Base-by-base conservation (phyloP, 2,113 vertebrate species). In the Chelonoidis abingdonii region DNA sequence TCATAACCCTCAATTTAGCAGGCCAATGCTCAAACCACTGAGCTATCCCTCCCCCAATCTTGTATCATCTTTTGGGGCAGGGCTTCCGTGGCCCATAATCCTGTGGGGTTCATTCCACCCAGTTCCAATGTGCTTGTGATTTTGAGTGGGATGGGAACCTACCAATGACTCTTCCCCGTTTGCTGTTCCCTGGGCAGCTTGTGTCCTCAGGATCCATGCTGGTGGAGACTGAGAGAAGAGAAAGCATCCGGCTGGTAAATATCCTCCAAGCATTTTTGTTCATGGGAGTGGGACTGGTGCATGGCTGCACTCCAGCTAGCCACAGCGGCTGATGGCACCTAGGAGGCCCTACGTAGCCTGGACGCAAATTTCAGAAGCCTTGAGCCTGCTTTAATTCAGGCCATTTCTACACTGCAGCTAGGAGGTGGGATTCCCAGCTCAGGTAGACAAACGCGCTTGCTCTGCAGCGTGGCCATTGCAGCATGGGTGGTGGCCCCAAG, bases 211-310 rank as follows among this genome's bases (percentile, higher is more conserved):
- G 97, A 25, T 95, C 96, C 0, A 31, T 98, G 57, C 89, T 97
- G 79, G 93, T 98, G 86, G 97, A 97, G 91, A 95, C 91, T 1
- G 97, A 96, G 19, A 98, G 80, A 69, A 89, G 93, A 94, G 90
- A 97, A 0, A 95, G 53, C 87, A 29, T 78, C 2, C 4, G 8
- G 50, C 86, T 98, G 97, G 97, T 98, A 95, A 98, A 95, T 86
- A 90, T 76, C 29, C 57, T 21, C 16, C 57, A 44, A 19, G 11
- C 9, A 49, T 31, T 86, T 25, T 69, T 2, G 52, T 81, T 92
- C 21, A 13, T 16, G 47, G 38, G n/a, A n/a, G 27, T 80, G 75
- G 24, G 41, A 14, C 22, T 27, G 24, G 75, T 47, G 22, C 11
- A 2, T 5, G 11, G 75, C 72, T 27, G 72, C 69, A 72, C n/a